Percentiles rank a stretch among this genome's conserved stretches.
These are phyloP conservation scores for Laothoe populi DNA, from an alignment of 2,888 invertebrate genomes.

Conservation along the genomic window DNA sequence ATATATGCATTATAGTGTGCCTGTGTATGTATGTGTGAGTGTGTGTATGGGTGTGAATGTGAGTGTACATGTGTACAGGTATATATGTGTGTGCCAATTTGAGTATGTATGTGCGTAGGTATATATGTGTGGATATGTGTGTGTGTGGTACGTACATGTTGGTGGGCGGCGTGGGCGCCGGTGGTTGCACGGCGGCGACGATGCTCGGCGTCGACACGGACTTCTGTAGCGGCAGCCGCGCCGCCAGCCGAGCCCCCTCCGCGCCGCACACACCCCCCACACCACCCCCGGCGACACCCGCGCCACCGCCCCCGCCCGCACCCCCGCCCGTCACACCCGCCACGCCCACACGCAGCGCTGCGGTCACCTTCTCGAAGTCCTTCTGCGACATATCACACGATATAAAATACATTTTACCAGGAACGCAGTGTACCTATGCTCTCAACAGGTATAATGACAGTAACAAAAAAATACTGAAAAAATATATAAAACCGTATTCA, in stretches of 20 bases:
- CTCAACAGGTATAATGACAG: too few relatives aligned
- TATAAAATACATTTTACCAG: too few relatives aligned
- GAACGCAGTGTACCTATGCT: too few relatives aligned
- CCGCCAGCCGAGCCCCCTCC: conserved; percentile 50
- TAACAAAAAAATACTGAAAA: too few relatives aligned
- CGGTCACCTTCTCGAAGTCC: conserved; percentile 89
- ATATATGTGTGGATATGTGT: too few relatives aligned
- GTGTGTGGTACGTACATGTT: conserved; percentile 57
- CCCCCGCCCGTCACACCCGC: conserved; percentile 75
- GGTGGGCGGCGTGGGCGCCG: conserved; percentile 62
- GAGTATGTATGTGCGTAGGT: background rate
- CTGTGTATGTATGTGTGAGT: background rate
- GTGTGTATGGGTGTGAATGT: background rate
- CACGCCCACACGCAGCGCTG: conserved; percentile 65
- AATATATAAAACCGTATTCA: too few relatives aligned
- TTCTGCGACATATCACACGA: too few relatives aligned
- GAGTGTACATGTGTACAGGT: conserved; percentile 36
- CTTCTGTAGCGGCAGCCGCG: conserved; percentile 93
- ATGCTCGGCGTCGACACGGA: conserved; percentile 96
- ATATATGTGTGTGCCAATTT: too few relatives aligned
- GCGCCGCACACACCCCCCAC: conserved; percentile 71
- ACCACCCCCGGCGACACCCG: conserved; percentile 73
- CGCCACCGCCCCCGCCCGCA: conserved; percentile 46
- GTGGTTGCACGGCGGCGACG: conserved; percentile 85
- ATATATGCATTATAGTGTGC: too few relatives aligned